phyloP scores from a whole-genome alignment of 2,888 invertebrate species.

The Smittia sp. region DNA sequence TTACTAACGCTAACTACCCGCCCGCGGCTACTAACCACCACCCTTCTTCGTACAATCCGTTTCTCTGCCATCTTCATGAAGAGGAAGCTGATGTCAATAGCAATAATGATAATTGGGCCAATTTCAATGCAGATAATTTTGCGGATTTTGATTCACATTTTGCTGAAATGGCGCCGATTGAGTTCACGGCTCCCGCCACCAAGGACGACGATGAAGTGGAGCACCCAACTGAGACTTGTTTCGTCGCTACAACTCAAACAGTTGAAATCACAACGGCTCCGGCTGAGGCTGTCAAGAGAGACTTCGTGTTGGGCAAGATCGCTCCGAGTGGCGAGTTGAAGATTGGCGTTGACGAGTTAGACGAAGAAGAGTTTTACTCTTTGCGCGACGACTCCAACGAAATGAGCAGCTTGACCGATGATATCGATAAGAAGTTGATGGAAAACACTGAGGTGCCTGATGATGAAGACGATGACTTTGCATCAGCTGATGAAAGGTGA shows the following conservation, averaged over 20 bases:
- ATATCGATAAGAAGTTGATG: slow-evolving; percentile 19
- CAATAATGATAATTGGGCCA: slow-evolving; percentile 46
- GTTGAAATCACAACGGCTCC: slow-evolving; percentile 29
- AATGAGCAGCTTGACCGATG: slow-evolving; percentile 38
- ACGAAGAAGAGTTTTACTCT: slow-evolving; percentile 36
- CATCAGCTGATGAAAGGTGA: slow-evolving; percentile 41
- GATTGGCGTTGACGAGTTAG: neutral
- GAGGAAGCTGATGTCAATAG: slow-evolving; percentile 31
- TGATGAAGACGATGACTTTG: slow-evolving; percentile 41
- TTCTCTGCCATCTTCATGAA: slow-evolving; percentile 27
- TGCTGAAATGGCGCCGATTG: slow-evolving; percentile 43
- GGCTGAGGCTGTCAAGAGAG: neutral
- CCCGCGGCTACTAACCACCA: slow-evolving; percentile 32
- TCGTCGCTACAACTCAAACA: slow-evolving; percentile 29
- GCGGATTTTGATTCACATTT: slow-evolving; percentile 53
- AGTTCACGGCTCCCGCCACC: neutral
- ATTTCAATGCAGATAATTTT: slow-evolving; percentile 49
- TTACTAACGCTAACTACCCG: slow-evolving; percentile 13
- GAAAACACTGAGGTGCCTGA: slow-evolving; percentile 37
- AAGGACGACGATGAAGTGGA: neutral
- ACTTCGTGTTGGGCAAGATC: slow-evolving; percentile 11
- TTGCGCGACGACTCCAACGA: slow-evolving; percentile 36
- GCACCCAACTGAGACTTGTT: slow-evolving; percentile 6
- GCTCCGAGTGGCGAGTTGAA: neutral
- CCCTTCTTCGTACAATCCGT: slow-evolving; percentile 36